These are phyloP conservation scores for Hydrophis major DNA, from an alignment of 2,797 vertebrate genomes.

Conservation along the genomic window DNA sequence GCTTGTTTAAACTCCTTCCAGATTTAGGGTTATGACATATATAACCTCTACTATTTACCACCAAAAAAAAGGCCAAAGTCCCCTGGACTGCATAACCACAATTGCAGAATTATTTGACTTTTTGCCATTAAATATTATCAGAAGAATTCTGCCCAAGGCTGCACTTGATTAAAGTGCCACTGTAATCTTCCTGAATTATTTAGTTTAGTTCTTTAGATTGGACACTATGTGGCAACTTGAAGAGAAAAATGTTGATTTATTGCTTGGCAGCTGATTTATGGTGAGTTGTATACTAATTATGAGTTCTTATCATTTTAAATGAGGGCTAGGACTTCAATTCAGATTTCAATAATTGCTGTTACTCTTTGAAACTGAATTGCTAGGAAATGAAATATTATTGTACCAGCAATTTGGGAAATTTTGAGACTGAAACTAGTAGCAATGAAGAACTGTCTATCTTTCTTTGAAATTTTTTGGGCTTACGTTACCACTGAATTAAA, in stretches of 20 bases:
- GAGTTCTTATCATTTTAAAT: neutral
- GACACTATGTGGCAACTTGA: neutral
- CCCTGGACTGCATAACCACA: neutral
- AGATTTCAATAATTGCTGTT: neutral
- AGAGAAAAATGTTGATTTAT: neutral
- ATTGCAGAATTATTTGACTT: neutral
- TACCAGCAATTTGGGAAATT: neutral
- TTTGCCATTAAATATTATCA: neutral
- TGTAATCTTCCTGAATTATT: neutral
- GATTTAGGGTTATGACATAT: neutral
- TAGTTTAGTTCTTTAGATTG: neutral
- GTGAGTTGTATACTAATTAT: neutral
- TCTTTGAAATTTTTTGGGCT: neutral
- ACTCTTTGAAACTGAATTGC: neutral
- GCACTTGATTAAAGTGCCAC: neutral
- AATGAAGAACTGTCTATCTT: neutral
- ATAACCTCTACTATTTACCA: neutral
- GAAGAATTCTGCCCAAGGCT: neutral
- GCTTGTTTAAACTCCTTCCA: neutral
- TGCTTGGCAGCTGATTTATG: neutral
- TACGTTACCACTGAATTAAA: neutral
- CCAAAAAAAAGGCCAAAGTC: neutral
- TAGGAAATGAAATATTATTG: neutral
- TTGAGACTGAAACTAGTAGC: neutral
- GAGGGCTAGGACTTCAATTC: neutral